Evolutionary conservation across 2,888 invertebrate species (phyloP), one percentile per base, ranked within the genome.

Genomic region (Rotaria magnacalcarata): DNA sequence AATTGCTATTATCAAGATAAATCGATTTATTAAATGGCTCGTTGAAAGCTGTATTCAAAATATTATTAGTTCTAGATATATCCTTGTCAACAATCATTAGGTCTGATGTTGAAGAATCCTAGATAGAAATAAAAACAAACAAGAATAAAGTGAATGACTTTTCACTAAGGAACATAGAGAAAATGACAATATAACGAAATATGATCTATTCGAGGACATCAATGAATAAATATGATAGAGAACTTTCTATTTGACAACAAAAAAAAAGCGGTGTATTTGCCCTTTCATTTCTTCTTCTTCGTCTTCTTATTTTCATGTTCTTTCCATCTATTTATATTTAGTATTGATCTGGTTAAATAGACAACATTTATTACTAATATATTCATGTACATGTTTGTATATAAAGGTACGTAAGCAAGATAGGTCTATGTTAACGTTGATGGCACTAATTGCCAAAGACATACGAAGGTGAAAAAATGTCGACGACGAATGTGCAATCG

Each of bases 141-240:
- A 27, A 67, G 34, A 67, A 67, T 34, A 67, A 67, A 7, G 5
- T 67, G 34, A 67, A 34, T 67, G 67, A 67, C 67, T 67, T 67
- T 34, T 34, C 3, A 2, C 14, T 14, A 0, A 0, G 34, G 16
- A 67, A 67, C 4, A 67, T 10, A 60, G 27, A 67, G 27, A 60
- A 67, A 67, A 67, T 67, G 67, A 67, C 67, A 67, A 67, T 67
- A 16, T 27, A 67, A 67, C 34, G 67, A 34, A 27, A 67, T 34
- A 34, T 67, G 67, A 67, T 67, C 34, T 67, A 67, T 34, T 67
- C 67, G 67, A 67, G 67, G 67, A 67, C 67, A 67, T 5, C 11
- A 67, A 67, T 34, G 67, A 67, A 27, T 67, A 67, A 34, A 67
- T 27, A 27, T 67, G 67, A 27, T 60, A 34, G 34, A 67, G 16